Conservation (phyloP, 2,888 invertebrate species). For the Geophilus truncorum region DNA sequence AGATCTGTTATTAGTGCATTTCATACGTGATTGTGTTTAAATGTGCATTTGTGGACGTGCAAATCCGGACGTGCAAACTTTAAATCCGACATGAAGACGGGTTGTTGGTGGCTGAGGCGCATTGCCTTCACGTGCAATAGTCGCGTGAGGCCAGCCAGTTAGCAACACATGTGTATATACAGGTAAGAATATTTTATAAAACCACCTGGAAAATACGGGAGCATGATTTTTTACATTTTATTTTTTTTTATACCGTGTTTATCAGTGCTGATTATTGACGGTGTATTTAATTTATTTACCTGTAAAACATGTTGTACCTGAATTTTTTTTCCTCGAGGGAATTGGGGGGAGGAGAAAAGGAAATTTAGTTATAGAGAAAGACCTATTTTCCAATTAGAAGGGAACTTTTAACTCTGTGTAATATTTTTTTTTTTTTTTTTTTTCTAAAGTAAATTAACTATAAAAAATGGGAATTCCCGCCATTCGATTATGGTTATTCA, state of each 20-base stretch:
- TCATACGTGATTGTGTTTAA: background rate
- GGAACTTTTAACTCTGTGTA: background rate
- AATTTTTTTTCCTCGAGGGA: background rate
- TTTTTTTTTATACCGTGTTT: background rate
- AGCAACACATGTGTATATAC: conserved; percentile 27
- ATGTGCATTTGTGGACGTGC: conserved; percentile 19
- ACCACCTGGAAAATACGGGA: background rate
- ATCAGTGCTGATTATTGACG: background rate
- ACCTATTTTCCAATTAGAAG: background rate
- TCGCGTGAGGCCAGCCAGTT: conserved; percentile 27
- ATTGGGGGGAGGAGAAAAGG: background rate
- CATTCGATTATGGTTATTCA: background rate
- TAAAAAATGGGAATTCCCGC: background rate
- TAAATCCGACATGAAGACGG: conserved; percentile 6
- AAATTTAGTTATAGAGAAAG: background rate
- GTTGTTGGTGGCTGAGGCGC: conserved; percentile 21
- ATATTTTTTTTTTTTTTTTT: background rate
- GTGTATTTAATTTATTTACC: conserved; percentile 6
- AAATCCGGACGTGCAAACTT: conserved; percentile 6
- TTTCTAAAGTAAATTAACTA: background rate
- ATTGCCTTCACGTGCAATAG: conserved; percentile 21
- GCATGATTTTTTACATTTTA: background rate
- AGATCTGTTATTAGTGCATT: background rate
- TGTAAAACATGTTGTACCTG: background rate
- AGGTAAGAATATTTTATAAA: background rate